Conservation (phyloP, 2,113 vertebrate species). For the Chaetorhynchus papuensis region DNA sequence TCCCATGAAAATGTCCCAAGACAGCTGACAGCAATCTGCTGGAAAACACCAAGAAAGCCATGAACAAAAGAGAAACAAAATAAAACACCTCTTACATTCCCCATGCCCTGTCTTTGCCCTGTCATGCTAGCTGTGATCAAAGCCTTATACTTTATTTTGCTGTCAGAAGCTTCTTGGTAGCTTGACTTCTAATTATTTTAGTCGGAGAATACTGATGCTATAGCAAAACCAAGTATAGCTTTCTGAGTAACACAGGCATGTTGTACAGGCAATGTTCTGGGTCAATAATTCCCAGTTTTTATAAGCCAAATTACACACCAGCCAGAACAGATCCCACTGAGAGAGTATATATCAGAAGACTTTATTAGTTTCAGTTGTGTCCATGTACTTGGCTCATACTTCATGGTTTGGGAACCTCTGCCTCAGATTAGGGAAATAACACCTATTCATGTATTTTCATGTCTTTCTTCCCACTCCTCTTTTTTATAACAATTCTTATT, state of each 20-base stretch:
- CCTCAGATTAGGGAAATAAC: background rate
- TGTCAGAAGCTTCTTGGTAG: background rate
- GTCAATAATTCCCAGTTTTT: background rate
- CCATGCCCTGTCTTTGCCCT: background rate
- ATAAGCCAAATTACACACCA: background rate
- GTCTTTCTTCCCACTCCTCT: fast-evolving
- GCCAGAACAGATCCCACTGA: background rate
- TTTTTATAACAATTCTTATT: background rate
- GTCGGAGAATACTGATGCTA: background rate
- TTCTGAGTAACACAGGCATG: background rate
- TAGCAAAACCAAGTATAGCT: background rate
- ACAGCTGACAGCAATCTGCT: background rate
- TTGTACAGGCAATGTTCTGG: background rate
- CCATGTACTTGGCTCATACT: background rate
- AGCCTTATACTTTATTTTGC: background rate
- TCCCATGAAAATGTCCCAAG: background rate
- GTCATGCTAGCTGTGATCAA: background rate
- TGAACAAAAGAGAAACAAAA: background rate
- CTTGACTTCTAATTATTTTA: background rate
- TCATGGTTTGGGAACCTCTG: background rate
- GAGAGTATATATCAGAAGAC: background rate
- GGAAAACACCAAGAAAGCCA: background rate
- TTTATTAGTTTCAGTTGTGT: background rate
- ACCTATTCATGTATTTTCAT: background rate
- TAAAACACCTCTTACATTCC: background rate